Evolutionary conservation across 2,888 invertebrate species (phyloP).

Genomic region (Dryocosmus kuriphilus): DNA sequence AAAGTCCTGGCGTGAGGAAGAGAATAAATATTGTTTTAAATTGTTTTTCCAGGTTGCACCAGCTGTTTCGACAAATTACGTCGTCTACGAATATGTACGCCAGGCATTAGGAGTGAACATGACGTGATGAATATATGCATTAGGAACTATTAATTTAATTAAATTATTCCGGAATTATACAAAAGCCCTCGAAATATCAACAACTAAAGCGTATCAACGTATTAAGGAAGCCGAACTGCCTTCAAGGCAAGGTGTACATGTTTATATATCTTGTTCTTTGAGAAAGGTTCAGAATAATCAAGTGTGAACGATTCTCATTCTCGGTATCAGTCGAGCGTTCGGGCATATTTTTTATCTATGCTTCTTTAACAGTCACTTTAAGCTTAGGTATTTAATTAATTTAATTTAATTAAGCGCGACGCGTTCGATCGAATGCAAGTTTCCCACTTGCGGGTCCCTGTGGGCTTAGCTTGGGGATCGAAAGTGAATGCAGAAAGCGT

Average conservation of each 20-base stretch:
- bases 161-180: conserved; percentile 73
- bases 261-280: conserved; percentile 14
- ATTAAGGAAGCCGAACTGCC: conserved; percentile 4
- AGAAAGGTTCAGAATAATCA: conserved; percentile 6
- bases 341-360: conserved; percentile 1
- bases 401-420: neutral
- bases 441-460: neutral
- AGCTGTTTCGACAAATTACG: conserved; percentile 98
- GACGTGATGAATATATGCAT: conserved; percentile 86
- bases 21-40: conserved; percentile 8
- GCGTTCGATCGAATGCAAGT: conserved; percentile 20
- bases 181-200: conserved; percentile 19
- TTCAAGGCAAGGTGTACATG: neutral
- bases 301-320: neutral
- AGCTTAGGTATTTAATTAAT: conserved; percentile 26
- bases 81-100: conserved; percentile 96
- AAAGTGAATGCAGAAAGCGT: conserved; percentile 38
- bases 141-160: conserved; percentile 74
- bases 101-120: conserved; percentile 94
- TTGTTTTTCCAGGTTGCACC: conserved; percentile 82
- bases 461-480: conserved; percentile 23
- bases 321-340: neutral
- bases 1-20: neutral
- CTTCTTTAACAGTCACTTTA: conserved; percentile 28
- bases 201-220: neutral